A percentile compares a stretch with the other conserved stretches of the same genome.
These are phyloP conservation scores for Enoplosus armatus DNA, from an alignment of 2,797 vertebrate species.

Conservation along the genomic window DNA sequence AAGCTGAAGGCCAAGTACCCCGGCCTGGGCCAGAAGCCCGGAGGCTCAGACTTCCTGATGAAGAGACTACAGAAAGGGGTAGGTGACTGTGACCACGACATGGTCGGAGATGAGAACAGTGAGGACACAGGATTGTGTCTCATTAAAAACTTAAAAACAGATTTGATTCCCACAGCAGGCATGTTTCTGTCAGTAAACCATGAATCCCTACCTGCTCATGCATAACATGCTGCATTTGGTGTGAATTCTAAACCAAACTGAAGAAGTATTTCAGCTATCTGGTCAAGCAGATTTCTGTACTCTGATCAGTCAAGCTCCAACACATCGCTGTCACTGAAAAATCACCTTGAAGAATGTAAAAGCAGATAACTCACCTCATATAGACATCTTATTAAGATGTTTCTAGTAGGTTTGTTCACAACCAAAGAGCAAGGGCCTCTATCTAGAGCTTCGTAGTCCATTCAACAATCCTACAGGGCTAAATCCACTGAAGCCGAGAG, in stretches of 20 bases:
- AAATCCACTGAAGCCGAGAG: conserved; percentile 15
- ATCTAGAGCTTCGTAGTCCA: background rate
- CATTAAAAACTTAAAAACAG: conserved; percentile 2
- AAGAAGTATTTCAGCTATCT: background rate
- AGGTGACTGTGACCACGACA: conserved; percentile 27
- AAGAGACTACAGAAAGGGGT: conserved; percentile 98
- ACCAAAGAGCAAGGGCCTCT: background rate
- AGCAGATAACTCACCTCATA: background rate
- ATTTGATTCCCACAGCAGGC: background rate
- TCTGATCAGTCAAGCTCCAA: background rate
- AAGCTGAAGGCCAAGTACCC: conserved; percentile 97
- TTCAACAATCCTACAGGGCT: background rate
- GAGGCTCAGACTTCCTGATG: conserved; percentile 97
- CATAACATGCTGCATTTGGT: background rate
- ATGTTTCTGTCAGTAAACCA: background rate
- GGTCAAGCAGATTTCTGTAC: background rate
- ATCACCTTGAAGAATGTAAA: background rate
- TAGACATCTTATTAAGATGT: background rate
- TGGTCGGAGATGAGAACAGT: background rate
- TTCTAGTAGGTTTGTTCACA: background rate
- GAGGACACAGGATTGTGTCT: background rate
- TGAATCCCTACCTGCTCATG: background rate
- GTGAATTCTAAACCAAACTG: background rate
- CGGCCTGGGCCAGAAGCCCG: conserved; percentile 92
- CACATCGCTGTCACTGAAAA: background rate